Conservation (phyloP, 2,888 invertebrate genomes). For the Acronicta aceris region DNA sequence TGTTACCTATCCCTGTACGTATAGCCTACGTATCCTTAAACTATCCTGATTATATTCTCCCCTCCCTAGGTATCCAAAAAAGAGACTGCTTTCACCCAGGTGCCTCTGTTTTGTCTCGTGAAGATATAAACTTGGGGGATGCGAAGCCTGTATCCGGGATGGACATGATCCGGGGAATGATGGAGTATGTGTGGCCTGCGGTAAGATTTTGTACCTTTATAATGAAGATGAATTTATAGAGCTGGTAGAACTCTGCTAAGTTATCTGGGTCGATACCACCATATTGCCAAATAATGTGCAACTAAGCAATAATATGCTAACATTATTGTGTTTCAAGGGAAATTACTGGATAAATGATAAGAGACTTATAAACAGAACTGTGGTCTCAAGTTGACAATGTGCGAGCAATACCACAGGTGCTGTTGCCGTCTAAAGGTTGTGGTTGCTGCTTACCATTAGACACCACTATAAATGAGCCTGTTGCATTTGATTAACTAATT, state of each 20-base stretch:
- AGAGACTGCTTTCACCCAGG: conserved; percentile 98
- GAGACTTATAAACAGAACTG: too few species aligned
- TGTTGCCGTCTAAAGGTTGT: too few species aligned
- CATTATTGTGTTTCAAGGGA: too few species aligned
- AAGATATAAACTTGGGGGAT: conserved; percentile 90
- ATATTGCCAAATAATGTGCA: too few species aligned
- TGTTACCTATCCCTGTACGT: conserved; percentile 41
- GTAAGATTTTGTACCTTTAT: conserved; percentile 76
- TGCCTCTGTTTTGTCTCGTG: conserved; percentile 91
- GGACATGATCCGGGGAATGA: conserved; percentile 96
- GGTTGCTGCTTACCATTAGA: too few species aligned
- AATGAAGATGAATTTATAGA: not conserved
- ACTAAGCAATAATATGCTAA: too few species aligned
- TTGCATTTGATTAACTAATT: conserved; percentile 18
- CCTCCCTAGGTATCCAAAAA: conserved; percentile 88
- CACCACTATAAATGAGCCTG: not conserved
- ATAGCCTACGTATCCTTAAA: conserved; percentile 42
- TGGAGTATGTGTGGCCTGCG: conserved; percentile 98
- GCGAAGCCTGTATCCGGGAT: conserved; percentile 90
- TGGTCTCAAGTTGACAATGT: too few species aligned
- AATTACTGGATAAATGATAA: too few species aligned
- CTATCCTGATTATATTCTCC: conserved; percentile 67
- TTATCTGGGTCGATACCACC: too few species aligned
- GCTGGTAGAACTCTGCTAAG: too few species aligned
- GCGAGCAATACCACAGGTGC: too few species aligned